These are phyloP conservation scores for Enteromius mattozi DNA, from an alignment of 2,797 vertebrate species.

Conservation along the genomic window DNA sequence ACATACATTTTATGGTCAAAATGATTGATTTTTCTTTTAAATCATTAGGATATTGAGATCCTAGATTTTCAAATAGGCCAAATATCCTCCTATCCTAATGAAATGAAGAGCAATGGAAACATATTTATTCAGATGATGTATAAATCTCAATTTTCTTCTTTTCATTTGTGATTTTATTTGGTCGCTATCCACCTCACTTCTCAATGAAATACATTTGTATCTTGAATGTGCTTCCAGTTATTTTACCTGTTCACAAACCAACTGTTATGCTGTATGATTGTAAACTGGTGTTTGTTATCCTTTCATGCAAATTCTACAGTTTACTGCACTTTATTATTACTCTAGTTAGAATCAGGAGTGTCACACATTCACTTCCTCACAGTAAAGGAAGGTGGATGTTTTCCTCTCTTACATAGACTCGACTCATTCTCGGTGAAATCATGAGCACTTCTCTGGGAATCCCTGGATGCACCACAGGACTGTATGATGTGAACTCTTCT, in stretches of 20 bases:
- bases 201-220: not conserved
- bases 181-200: not conserved
- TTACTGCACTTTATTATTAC: not conserved
- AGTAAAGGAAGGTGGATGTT: not conserved
- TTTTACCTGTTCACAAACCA: not conserved
- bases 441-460: conserved; percentile 57
- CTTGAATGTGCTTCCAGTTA: not conserved
- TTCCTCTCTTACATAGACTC: conserved; percentile 46
- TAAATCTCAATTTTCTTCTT: not conserved
- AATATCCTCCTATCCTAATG: too few relatives aligned
- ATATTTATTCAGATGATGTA: too few relatives aligned
- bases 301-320: not conserved
- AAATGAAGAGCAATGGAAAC: too few relatives aligned
- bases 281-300: not conserved
- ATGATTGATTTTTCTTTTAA: too few relatives aligned
- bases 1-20: too few relatives aligned
- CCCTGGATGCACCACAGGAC: not conserved
- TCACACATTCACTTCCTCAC: too few relatives aligned
- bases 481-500: not conserved
- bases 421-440: conserved; percentile 54
- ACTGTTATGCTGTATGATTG: not conserved
- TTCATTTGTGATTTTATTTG: not conserved
- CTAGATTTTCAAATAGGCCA: too few relatives aligned
- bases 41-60: too few relatives aligned
- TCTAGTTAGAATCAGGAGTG: not conserved